A percentile compares a stretch with the other conserved stretches of the same genome.
These are phyloP conservation scores for Lagodon rhomboides DNA, from an alignment of 2,797 vertebrate genomes.

Conservation along the genomic window DNA sequence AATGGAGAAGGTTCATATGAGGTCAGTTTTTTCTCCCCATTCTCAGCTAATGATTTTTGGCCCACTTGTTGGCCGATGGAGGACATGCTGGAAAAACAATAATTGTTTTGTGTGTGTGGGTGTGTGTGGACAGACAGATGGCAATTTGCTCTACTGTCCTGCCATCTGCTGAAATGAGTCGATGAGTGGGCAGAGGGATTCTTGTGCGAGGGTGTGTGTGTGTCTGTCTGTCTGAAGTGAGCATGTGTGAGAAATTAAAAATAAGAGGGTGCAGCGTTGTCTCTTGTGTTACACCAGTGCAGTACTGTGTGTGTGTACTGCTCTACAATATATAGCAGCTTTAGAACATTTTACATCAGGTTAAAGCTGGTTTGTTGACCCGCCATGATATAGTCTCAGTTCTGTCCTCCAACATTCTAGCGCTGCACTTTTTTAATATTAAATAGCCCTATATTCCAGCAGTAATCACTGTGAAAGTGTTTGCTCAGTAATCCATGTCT, in stretches of 20 bases:
- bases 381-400: neutral
- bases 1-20: conserved; percentile 33
- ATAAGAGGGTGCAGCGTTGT: neutral
- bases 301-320: neutral
- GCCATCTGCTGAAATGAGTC: conserved; percentile 65
- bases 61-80: conserved; percentile 38
- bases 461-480: too few species aligned
- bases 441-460: too few species aligned
- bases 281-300: conserved; percentile 13
- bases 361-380: neutral
- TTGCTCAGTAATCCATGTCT: too few species aligned
- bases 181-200: conserved; percentile 30
- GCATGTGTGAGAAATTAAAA: conserved; percentile 32
- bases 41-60: conserved; percentile 56
- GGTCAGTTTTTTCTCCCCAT: conserved; percentile 32
- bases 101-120: conserved; percentile 30
- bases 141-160: conserved; percentile 49
- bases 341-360: neutral
- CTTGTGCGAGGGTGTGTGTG: conserved; percentile 14
- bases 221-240: conserved; percentile 14
- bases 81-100: conserved; percentile 42
- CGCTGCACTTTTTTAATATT: neutral
- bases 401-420: neutral
- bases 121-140: conserved; percentile 58
- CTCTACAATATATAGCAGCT: neutral